Evolutionary conservation across 2,113 vertebrate genomes (phyloP).

Genomic region (Corvus hawaiiensis): DNA sequence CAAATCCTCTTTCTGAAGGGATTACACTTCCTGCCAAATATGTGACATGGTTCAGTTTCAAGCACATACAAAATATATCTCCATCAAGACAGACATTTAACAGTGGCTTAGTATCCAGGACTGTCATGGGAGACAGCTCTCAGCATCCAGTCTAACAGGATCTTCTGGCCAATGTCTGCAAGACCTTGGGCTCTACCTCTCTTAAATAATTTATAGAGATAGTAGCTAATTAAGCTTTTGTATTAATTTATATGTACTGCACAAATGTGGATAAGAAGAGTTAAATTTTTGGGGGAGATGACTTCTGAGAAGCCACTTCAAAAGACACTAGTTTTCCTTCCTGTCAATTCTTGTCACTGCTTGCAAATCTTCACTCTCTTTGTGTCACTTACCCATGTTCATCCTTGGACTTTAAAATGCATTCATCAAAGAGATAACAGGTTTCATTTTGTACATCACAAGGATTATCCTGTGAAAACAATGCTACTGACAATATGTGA

Average conservation of each 20-base stretch:
- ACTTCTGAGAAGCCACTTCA: not conserved
- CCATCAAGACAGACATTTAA: constrained; percentile 24
- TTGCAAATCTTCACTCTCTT: not conserved
- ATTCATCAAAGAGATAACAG: not conserved
- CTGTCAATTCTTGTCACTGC: not conserved
- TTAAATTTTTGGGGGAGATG: not conserved
- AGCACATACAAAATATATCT: constrained; percentile 9
- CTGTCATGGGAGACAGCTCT: not conserved
- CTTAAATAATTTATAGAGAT: not conserved
- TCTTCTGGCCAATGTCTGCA: not conserved
- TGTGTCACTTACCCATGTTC: not conserved
- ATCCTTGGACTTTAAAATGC: not conserved
- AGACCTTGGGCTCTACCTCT: not conserved
- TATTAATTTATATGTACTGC: not conserved
- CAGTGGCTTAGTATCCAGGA: constrained; percentile 4
- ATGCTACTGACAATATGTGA: not conserved
- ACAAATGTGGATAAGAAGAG: not conserved
- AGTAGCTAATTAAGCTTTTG: not conserved
- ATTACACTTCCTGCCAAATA: constrained; percentile 47
- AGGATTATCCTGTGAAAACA: constrained; percentile 2
- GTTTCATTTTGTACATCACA: not conserved
- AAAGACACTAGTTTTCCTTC: not conserved
- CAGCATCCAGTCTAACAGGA: not conserved
- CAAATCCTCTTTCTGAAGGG: constrained; percentile 40
- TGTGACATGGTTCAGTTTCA: constrained; percentile 33